These are phyloP conservation scores for Neosilurus mollespiculum DNA, from an alignment of 2,797 vertebrate genomes.

Conservation along the genomic window DNA sequence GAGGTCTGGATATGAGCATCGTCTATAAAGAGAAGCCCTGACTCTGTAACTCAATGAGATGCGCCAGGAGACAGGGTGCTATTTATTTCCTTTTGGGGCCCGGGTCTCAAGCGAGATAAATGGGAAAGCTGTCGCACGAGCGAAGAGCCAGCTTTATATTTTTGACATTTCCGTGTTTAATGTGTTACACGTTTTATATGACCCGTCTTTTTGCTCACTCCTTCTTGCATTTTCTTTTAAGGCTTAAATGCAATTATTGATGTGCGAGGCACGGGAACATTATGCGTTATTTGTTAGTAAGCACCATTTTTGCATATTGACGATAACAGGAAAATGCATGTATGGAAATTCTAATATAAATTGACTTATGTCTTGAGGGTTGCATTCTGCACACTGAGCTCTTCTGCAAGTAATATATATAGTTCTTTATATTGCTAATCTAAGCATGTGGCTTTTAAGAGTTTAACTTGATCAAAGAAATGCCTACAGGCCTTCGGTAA, in stretches of 20 bases:
- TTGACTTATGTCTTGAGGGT: constrained; percentile 93
- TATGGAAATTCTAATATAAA: constrained; percentile 99
- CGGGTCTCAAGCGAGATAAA: constrained; percentile 74
- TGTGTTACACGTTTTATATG: constrained; percentile 77
- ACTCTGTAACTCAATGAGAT: constrained; percentile 78
- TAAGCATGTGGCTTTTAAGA: constrained; percentile 75
- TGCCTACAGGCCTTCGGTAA: constrained; percentile 61
- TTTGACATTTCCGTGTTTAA: constrained; percentile 83
- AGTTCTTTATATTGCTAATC: constrained; percentile 96
- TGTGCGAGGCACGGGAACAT: constrained; percentile 92
- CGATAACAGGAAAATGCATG: constrained; percentile 99
- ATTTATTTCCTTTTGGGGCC: constrained; percentile 74
- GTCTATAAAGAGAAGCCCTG: constrained; percentile 70
- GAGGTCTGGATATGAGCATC: constrained; percentile 64
- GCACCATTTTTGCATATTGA: constrained; percentile 99
- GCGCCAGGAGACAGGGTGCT: constrained; percentile 67
- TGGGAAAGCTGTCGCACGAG: constrained; percentile 70
- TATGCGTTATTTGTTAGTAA: constrained; percentile 99
- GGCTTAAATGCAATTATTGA: constrained; percentile 92
- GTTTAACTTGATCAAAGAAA: constrained; percentile 60
- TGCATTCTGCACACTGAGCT: constrained; percentile 95
- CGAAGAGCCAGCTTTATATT: constrained; percentile 80
- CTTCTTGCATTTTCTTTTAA: constrained; percentile 91
- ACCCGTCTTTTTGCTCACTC: constrained; percentile 71
- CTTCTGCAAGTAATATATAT: constrained; percentile 87